Base-by-base conservation (phyloP, 2,888 invertebrate genomes). In the Stictocephala bisonia region DNA sequence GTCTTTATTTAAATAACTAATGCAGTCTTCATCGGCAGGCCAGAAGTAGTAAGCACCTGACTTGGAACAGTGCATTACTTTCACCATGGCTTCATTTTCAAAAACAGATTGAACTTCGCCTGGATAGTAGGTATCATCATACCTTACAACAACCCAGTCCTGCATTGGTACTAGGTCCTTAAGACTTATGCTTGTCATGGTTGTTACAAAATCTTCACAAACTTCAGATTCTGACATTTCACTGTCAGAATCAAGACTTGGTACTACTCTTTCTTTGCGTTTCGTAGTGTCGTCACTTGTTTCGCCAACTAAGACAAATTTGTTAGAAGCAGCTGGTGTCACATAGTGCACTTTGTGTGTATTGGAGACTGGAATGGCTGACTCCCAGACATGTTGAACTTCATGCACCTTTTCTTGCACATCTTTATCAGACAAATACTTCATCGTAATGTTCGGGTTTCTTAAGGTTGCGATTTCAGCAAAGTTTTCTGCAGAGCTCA, bases 1-100 rank as follows among this genome's bases (percentile, higher is more conserved):
- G n/a, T 64, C 27, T 3, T 40, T 18, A 26, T 56, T 2, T 2
- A 41, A 35, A 24, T 66, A 41, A 15, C 24, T 41, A 15, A 66
- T 66, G 66, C 66, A 66, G 27, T 60, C 60, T n/a, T 66, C 66
- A 22, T 66, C 66, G 40, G 40, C 24, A 26, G 66, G 66, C 44
- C 66, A 66, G 48, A 41, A 66, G 22, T 58, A 58, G 35, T 66
- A 66, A 6, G 41, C 26, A 15, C 66, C 44, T 2, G 44, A 41
- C 15, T 66, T 44, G 6, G 66, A 41, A 66, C 2, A 3, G 15
- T 44, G 66, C 66, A 66, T 44, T 18, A 66, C 66, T 44, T 66
- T 66, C 9, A 66, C 66, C 26, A 9, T 9, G 3, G 41, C 66
- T 44, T 66, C 66, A 41, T 66, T 66, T 66, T 7, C n/a, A 18